Percentiles rank a stretch among this genome's conserved stretches.
Evolutionary conservation across 2,797 vertebrate genomes (phyloP).

Genomic region (Tapirus indicus): DNA sequence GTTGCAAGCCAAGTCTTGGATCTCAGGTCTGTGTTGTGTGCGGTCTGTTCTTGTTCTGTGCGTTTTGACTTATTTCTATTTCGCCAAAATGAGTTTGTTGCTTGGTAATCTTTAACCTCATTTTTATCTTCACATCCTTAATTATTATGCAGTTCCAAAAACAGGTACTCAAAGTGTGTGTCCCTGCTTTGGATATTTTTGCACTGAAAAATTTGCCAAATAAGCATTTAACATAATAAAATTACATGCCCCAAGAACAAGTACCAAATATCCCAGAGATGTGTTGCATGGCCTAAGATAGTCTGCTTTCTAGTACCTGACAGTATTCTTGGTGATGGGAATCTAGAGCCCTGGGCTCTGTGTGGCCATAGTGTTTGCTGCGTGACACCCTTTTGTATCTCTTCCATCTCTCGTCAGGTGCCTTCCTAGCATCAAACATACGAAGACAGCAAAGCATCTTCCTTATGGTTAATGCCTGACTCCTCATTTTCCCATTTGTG

Average conservation of each 20-base stretch:
- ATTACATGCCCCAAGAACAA: background rate
- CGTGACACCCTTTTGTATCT: fast-evolving
- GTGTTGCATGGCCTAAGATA: fast-evolving
- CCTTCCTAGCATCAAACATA: fast-evolving
- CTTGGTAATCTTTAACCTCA: no score
- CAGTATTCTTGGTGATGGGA: fast-evolving
- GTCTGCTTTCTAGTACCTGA: background rate
- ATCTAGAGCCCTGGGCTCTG: background rate
- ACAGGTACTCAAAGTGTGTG: fast-evolving
- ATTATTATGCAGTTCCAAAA: fast-evolving
- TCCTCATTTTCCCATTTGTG: background rate
- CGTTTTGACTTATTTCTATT: fast-evolving
- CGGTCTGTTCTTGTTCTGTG: fast-evolving
- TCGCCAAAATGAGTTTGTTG: fast-evolving
- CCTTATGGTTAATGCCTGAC: background rate
- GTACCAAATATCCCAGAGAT: background rate
- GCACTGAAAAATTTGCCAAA: background rate
- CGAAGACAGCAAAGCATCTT: fast-evolving
- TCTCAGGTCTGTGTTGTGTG: constrained; percentile 92
- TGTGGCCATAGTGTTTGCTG: fast-evolving
- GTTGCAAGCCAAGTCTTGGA: constrained; percentile 96
- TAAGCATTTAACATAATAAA: background rate
- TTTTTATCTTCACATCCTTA: fast-evolving
- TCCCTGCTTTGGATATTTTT: background rate
- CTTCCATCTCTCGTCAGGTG: fast-evolving